phyloP scores from a whole-genome alignment of 1,140 invertebrate species.

The Zaprionus tsacasi region DNA sequence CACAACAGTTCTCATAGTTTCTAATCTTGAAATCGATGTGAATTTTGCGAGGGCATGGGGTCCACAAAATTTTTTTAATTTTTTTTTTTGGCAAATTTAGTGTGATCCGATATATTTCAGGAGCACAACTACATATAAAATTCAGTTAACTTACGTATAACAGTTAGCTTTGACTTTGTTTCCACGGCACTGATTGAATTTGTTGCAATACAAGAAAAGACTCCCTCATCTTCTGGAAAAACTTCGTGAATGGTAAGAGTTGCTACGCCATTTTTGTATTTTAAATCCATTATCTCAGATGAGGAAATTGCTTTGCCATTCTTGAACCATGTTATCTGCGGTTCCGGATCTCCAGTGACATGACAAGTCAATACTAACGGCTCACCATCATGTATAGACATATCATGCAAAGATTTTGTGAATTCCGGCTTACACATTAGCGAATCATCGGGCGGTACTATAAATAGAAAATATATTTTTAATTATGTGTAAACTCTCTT shows the following conservation, averaged over 20 bases:
- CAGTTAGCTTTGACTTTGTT: slow-evolving; percentile 92
- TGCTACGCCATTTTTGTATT: slow-evolving; percentile 95
- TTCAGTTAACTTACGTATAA: slow-evolving; percentile 94
- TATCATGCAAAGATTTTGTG: slow-evolving; percentile 88
- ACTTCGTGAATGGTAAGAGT: slow-evolving; percentile 94
- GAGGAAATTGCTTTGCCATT: slow-evolving; percentile 90
- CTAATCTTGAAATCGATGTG: too few species aligned
- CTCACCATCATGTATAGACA: slow-evolving; percentile 92
- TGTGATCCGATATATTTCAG: too few species aligned
- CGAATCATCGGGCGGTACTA: slow-evolving; percentile 93
- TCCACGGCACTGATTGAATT: slow-evolving; percentile 94
- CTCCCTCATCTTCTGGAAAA: slow-evolving; percentile 96
- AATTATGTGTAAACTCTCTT: too few species aligned
- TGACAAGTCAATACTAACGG: slow-evolving; percentile 90
- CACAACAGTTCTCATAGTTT: too few species aligned
- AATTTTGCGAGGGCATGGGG: too few species aligned
- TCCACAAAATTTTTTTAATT: too few species aligned
- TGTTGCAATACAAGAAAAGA: slow-evolving; percentile 94
- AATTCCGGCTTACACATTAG: slow-evolving; percentile 94
- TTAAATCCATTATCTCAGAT: slow-evolving; percentile 94
- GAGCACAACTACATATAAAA: too few species aligned
- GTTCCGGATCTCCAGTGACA: slow-evolving; percentile 95
- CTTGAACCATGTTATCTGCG: slow-evolving; percentile 94
- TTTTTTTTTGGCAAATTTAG: too few species aligned
- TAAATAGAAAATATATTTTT: not conserved